Conservation (phyloP, 1,140 invertebrate species). For the Anastatus disparis region DNA sequence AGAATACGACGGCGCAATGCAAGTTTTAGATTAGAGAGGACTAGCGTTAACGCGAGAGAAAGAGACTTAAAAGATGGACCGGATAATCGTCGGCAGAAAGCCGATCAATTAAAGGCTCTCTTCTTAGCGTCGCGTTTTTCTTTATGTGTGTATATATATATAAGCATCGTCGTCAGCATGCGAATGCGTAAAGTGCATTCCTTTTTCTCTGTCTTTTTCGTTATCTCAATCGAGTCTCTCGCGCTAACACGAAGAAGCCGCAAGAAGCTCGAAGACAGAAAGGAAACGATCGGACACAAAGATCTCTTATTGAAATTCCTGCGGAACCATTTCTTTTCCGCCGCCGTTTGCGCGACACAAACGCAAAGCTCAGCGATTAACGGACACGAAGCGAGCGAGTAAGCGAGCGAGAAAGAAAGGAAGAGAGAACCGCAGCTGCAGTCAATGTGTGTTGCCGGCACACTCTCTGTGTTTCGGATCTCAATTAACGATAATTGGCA, state of each 20-base stretch:
- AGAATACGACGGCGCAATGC: neutral
- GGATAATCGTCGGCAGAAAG: slow-evolving; percentile 50
- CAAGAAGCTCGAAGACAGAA: slow-evolving; percentile 17
- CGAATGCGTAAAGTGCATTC: slow-evolving; percentile 55
- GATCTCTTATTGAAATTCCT: slow-evolving; percentile 55
- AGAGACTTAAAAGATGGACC: slow-evolving; percentile 40
- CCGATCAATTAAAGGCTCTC: slow-evolving; percentile 51
- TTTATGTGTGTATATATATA: slow-evolving; percentile 9
- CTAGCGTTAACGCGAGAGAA: neutral
- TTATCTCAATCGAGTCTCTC: slow-evolving; percentile 50
- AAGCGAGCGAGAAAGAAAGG: neutral
- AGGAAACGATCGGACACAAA: slow-evolving; percentile 51
- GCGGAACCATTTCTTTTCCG: slow-evolving; percentile 50
- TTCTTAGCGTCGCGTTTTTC: slow-evolving; percentile 40
- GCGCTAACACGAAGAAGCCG: neutral
- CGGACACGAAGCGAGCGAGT: neutral
- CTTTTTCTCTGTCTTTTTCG: slow-evolving; percentile 3
- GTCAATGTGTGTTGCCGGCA: too few relatives aligned
- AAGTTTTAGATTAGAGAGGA: slow-evolving; percentile 19
- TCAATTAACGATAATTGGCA: slow-evolving; percentile 62
- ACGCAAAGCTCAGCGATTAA: neutral
- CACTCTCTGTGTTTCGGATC: slow-evolving; percentile 58
- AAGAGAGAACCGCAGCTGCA: slow-evolving; percentile 33
- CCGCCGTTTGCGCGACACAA: neutral
- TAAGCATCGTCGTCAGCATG: neutral